Evolutionary conservation across 2,888 invertebrate genomes (phyloP).

Genomic region (Nemotelus pantherinus): DNA sequence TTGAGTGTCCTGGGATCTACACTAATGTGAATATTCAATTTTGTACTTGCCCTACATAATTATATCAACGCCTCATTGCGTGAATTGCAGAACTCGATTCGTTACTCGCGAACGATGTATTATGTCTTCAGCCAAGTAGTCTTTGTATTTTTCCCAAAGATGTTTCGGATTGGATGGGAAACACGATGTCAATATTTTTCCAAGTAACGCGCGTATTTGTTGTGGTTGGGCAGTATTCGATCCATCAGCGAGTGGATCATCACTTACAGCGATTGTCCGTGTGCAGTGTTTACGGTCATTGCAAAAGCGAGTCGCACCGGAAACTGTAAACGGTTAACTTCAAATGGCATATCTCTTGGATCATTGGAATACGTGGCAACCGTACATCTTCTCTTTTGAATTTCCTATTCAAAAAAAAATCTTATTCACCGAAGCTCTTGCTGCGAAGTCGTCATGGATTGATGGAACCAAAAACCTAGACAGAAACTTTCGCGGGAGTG

Average conservation of each 20-base stretch:
- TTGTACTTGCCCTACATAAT: neutral
- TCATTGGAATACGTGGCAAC: neutral
- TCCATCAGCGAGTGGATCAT: constrained; percentile 49
- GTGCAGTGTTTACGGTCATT: constrained; percentile 36
- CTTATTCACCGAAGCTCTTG: too few species aligned
- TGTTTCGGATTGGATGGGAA: constrained; percentile 50
- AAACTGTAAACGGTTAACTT: neutral
- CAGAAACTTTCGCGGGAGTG: too few species aligned
- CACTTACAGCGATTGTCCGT: constrained; percentile 49
- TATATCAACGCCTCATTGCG: constrained; percentile 6
- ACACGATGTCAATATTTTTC: constrained; percentile 48
- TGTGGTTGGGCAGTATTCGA: constrained; percentile 43
- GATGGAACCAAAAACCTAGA: too few species aligned
- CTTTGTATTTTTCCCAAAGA: constrained; percentile 51
- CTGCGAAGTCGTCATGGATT: too few species aligned
- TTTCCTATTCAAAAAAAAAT: neutral
- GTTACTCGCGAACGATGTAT: constrained; percentile 43
- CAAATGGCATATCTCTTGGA: neutral
- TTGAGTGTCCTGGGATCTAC: too few species aligned
- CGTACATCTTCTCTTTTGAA: neutral
- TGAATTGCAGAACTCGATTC: constrained; percentile 44
- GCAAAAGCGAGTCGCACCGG: neutral
- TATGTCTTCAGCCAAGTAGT: constrained; percentile 53
- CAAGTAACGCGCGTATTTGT: constrained; percentile 52
- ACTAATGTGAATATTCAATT: too few species aligned